Evolutionary conservation across 2,797 vertebrate species (phyloP), one percentile per base, ranked within the genome.

Genomic region (Scomberomorus guttatus): DNA sequence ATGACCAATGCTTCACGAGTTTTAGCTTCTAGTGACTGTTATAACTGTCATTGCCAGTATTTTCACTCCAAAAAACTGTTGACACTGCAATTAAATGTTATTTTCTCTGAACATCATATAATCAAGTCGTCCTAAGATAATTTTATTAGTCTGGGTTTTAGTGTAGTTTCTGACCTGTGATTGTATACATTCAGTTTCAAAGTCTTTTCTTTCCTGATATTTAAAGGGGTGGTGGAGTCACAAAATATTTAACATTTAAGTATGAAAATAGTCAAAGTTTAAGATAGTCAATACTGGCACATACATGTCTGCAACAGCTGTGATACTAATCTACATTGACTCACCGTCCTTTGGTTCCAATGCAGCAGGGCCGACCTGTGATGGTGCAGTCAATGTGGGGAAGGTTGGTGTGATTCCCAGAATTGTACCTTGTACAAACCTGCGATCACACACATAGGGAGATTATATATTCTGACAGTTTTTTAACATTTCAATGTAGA

Each of bases 321-420:
- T n/a, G n/a, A n/a, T n/a, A n/a, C n/a, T n/a, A n/a, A n/a, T n/a
- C n/a, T n/a, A n/a, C n/a, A n/a, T n/a, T n/a, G n/a, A n/a, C n/a
- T n/a, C 84, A 99, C 98, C 97, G 97, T 93, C 98, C 98, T 92
- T 99, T 99, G 89, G 98, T 99, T 77, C 98, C 98, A 0, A 99
- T 98, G 94, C 98, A 99, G 95, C 98, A 99, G 86, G 98, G 98
- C 87, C 98, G 93, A 83, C 98, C 98, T 0, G 97, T 99, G 89
- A 99, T 97, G 88, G 94, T 96, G 9, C 98, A 99, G 91, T 99
- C 98, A 79, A 99, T 96, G 91, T 99, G 97, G 3, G 97, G 97
- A 62, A 98, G 97, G 93, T 98, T 99, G 69, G 98, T 99, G 91
- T 97, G 97, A 91, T 98, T 99, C 67, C 96, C 97, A 14, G 96